Evolutionary conservation across 2,888 invertebrate species (phyloP).

Genomic region (Gibbula magus): DNA sequence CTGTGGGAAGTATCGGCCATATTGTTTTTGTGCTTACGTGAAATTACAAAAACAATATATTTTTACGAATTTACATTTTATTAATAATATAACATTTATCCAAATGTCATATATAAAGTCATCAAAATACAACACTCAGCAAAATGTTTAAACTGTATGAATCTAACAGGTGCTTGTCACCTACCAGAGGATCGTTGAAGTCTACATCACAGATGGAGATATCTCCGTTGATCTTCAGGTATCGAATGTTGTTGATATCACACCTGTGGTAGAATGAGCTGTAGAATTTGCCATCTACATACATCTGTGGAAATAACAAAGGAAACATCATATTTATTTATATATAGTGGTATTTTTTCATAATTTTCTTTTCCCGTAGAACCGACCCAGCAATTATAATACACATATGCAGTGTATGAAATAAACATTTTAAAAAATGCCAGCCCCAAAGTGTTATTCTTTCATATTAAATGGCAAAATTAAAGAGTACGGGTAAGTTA

Average conservation of each 20-base stretch:
- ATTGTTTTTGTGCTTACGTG: no score
- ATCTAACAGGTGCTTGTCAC: constrained; percentile 1
- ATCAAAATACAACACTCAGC: no score
- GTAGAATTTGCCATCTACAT: constrained; percentile 55
- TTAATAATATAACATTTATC: no score
- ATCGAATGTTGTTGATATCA: constrained; percentile 42
- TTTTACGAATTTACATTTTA: no score
- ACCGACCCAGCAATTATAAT: neutral
- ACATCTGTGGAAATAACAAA: constrained; percentile 44
- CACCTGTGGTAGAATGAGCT: constrained; percentile 49
- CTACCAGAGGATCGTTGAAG: constrained; percentile 54
- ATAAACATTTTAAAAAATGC: no score
- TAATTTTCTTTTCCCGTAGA: neutral
- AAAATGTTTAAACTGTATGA: no score
- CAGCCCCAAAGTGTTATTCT: no score
- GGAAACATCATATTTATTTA: neutral
- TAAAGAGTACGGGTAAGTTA: no score
- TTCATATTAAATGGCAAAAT: no score
- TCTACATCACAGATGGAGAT: constrained; percentile 55
- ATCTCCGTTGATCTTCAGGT: constrained; percentile 53
- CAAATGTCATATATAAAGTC: no score
- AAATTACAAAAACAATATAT: no score
- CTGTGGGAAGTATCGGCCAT: no score
- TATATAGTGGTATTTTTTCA: neutral
- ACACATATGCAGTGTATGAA: neutral